Base-by-base conservation (phyloP, 2,888 invertebrate genomes). In the Heterodera filipjevi region DNA sequence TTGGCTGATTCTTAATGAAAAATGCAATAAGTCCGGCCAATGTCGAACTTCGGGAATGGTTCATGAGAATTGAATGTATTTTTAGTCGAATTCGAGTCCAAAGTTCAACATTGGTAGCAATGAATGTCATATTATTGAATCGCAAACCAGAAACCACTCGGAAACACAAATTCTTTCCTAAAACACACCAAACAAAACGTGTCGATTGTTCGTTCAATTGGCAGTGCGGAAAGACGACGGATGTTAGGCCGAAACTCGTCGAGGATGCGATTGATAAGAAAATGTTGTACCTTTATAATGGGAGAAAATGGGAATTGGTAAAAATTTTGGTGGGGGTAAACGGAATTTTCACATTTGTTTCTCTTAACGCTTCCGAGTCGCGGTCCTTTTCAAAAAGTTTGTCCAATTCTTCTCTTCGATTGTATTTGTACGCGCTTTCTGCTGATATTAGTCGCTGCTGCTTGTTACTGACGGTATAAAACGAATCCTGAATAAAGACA, bases 1-100 rank as follows among this genome's bases (percentile, higher is more conserved):
- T 59, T 19, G n/a, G 33, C 19, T 75, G 44, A 32, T 64, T 53
- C 75, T 75, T 3, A 14, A 75, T 32, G 14, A 49, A 59, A 30
- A 74, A 39, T 39, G 6, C 12, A 74, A n/a, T 30, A 32, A 46
- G 19, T 44, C 59, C 2, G 39, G 8, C 12, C 39, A n/a, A n/a
- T 30, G 3, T 66, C 16, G 22, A 32, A 73, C 6, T n/a, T 27
- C 30, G 39, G 39, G 39, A 12, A 39, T n/a, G n/a, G n/a, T n/a
- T n/a, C n/a, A n/a, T n/a, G n/a, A n/a, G n/a, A n/a, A n/a, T n/a
- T n/a, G n/a, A n/a, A n/a, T n/a, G n/a, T 27, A 64, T 64, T 64
- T 64, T 27, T 27, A 64, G 27, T n/a, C n/a, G n/a, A n/a, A n/a
- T n/a, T n/a, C n/a, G n/a, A n/a, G n/a, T n/a, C n/a, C n/a, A n/a